phyloP scores from a whole-genome alignment of 2,113 vertebrate genomes.

The Athene noctua region DNA sequence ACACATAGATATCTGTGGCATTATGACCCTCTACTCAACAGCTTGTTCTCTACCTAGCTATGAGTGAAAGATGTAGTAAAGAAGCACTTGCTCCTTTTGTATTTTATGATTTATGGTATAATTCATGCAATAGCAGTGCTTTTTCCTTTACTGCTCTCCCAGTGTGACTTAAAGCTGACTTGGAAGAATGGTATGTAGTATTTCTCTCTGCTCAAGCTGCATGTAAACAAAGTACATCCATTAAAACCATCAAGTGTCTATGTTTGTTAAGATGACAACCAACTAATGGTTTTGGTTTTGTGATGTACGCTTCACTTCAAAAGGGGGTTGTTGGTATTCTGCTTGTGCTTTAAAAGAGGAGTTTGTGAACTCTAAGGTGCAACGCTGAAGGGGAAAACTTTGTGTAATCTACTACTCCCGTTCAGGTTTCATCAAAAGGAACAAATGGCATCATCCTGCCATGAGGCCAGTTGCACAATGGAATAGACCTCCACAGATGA shows the following conservation, averaged over 20 bases:
- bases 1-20: neutral
- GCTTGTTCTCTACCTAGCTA: neutral
- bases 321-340: neutral
- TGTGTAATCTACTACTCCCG: neutral
- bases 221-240: neutral
- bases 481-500: neutral
- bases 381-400: neutral
- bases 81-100: neutral
- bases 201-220: neutral
- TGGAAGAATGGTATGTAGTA: neutral
- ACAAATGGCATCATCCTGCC: neutral
- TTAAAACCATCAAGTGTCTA: neutral
- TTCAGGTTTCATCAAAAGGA: neutral
- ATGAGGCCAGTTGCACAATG: neutral
- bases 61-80: neutral
- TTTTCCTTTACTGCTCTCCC: neutral
- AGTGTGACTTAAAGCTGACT: neutral
- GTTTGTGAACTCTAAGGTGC: neutral
- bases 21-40: neutral
- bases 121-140: neutral
- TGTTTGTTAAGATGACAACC: neutral
- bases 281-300: neutral
- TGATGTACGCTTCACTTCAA: neutral
- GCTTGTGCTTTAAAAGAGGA: neutral
- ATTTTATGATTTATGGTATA: neutral